Evolutionary conservation across 2,888 invertebrate genomes (phyloP), one percentile per base, ranked within the genome.

Genomic region (Habrosyne pyritoides): DNA sequence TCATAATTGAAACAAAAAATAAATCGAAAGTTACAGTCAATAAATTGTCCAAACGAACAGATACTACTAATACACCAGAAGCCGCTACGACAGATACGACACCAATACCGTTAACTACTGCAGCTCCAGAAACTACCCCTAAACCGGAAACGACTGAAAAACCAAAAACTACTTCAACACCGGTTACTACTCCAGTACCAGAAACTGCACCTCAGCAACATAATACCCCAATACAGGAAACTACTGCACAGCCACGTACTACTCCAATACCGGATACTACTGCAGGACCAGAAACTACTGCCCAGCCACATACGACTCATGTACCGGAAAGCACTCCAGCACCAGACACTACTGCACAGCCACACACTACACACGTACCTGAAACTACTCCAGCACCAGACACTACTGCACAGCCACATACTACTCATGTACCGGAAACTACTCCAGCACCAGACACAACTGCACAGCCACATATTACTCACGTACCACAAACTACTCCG

Each of bases 31-130:
- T n/a, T n/a, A n/a, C n/a, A n/a, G n/a, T n/a, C n/a, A n/a, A n/a
- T n/a, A n/a, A n/a, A n/a, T n/a, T n/a, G n/a, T n/a, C n/a, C n/a
- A n/a, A n/a, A n/a, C n/a, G n/a, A n/a, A n/a, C 28, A 14, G 42
- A 14, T 10, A 18, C 55, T 21, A 18, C 26, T 49, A 47, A 51
- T 12, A 53, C 59, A 47, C 47, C 57, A 12, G 42, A 55, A 52
- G 8, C 26, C 28, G 26, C 52, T 10, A 47, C 28, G 26, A 48
- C 53, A 21, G 47, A 26, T 6, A n/a, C 42, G 10, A 46, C 55
- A 8, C 36, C 21, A 55, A 36, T 12, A 47, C 8, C 21, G 2
- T 21, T 21, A 10, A 36, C 48, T 10, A 55, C 33, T 12, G 10
- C 49, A 42, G 46, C 21, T 8, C 12, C 21, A 24, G 14, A 49